Base-by-base conservation (phyloP, 2,113 vertebrate species). In the Lagopus muta region DNA sequence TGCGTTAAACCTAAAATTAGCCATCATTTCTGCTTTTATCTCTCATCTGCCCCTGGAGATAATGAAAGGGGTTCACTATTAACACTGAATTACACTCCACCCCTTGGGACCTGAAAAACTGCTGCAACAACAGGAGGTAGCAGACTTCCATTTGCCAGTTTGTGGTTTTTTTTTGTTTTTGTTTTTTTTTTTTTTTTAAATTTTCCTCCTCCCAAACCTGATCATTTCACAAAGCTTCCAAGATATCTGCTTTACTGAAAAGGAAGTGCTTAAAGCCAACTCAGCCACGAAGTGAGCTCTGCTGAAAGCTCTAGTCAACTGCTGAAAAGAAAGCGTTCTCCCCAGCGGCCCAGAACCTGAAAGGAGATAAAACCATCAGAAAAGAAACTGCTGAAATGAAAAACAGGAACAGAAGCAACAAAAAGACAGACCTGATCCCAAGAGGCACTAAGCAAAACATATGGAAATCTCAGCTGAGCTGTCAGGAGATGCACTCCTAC, bases 341-440 rank as follows among this genome's bases (percentile, higher is more conserved):
- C 62, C 84, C 54, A 92, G 74, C n/a, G 66, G 71, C 67, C 62
- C 77, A 95, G 92, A 88, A 67, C 69, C 75, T 64, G 84, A 70
- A 80, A 79, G 92, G 72, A 89, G 77, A 95, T 90, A 94, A 94
- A 95, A 80, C 72, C 71, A 85, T 72, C 88, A 89, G 92, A 93
- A 78, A 89, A 43, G 42, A 43, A 96, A 73, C 72, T 77, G 60
- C 70, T 94, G 86, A 86, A 94, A 85, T 20, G 1, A 95, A 83
- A 92, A 95, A 95, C 72, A 94, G 91, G 65, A 93, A 83, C 73
- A 72, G n/a, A 76, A 75, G 88, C 90, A 92, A 94, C 71, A 4
- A 0, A 70, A 78, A 91, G 71, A 85, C 82, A 90, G 69, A 87
- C 74, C 45, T 89, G 67, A 38, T 42, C 89, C 78, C 78, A 82